These are phyloP conservation scores for Masnerella sp. DNA, from an alignment of 2,888 invertebrate species.

Conservation along the genomic window DNA sequence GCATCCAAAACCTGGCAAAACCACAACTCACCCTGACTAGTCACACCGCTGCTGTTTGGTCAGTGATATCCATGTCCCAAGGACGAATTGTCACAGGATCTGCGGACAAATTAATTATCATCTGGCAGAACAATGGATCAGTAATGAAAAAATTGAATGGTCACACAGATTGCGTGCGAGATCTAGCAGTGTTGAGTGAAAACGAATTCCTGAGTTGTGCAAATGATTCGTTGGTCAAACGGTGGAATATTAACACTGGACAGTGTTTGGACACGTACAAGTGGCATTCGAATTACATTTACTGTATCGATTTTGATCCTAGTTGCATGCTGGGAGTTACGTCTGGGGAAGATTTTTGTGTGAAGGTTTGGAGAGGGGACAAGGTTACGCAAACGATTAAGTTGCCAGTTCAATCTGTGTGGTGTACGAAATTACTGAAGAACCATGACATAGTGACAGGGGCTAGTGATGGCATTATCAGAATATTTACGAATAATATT, in stretches of 20 bases:
- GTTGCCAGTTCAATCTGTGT: constrained; percentile 92
- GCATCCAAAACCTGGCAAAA: constrained; percentile 77
- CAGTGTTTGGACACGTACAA: constrained; percentile 86
- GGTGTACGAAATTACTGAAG: constrained; percentile 88
- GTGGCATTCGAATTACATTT: constrained; percentile 94
- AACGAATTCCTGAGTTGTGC: constrained; percentile 91
- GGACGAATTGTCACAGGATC: constrained; percentile 88
- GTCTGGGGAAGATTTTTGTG: constrained; percentile 92
- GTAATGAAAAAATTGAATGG: constrained; percentile 79
- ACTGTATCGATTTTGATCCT: constrained; percentile 78
- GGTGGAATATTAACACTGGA: constrained; percentile 89
- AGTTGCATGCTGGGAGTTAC: constrained; percentile 85
- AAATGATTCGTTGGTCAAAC: constrained; percentile 92
- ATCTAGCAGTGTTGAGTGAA: constrained; percentile 84
- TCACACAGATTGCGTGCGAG: constrained; percentile 95
- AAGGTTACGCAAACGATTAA: constrained; percentile 83
- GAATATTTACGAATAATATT: constrained; percentile 89
- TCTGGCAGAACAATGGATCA: constrained; percentile 86
- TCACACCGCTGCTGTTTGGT: constrained; percentile 91
- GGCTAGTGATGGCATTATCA: constrained; percentile 86
- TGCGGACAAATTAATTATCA: constrained; percentile 93
- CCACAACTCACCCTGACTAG: constrained; percentile 65
- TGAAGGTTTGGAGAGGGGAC: constrained; percentile 87
- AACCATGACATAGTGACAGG: constrained; percentile 96
- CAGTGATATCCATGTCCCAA: constrained; percentile 80